Evolutionary conservation across 1,140 invertebrate species (phyloP), one percentile per base, ranked within the genome.

Genomic region (Rhyacophila brunnea): DNA sequence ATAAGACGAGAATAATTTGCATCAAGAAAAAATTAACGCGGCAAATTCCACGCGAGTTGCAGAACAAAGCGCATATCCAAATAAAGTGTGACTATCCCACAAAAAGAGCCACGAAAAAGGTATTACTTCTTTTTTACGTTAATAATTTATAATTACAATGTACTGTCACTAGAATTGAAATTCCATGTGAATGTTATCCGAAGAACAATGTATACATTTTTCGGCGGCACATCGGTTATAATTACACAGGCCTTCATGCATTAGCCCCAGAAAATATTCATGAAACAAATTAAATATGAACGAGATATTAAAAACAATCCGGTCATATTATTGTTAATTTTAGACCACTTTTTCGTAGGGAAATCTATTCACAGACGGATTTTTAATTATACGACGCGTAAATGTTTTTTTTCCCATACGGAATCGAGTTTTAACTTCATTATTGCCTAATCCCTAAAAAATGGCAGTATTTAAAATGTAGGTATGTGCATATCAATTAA

Each of bases 91-190:
- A 44, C 47, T 58, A 36, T 34, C 55, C 38, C 55, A 51, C 42
- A 45, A 48, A 15, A 49, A 48, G 48, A 57, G 17, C 17, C 40
- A 47, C 34, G 38, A 58, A 51, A 48, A 58, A 57, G 55, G 46
- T 50, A 58, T 49, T 28, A 28, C 9, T 28, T 28, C 23, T 28
- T 51, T 58, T 36, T 58, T 58, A 48, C 40, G 55, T 58, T 58
- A 58, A 58, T 58, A 58, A 58, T 50, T 58, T 58, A 58, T 58
- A 58, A 58, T 58, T 51, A 58, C 47, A 43, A 50, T 40, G 46
- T 51, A 50, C 55, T 58, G 55, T 58, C 55, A 58, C 55, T 44
- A 42, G 36, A 44, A 40, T 35, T 47, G 35, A 35, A 38, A 35
- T 20, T 36, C 47, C 47, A 58, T 58, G 55, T 58, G 55, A 58